Evolutionary conservation across 1,140 invertebrate species (phyloP).

Genomic region (Phymastichus coffea): DNA sequence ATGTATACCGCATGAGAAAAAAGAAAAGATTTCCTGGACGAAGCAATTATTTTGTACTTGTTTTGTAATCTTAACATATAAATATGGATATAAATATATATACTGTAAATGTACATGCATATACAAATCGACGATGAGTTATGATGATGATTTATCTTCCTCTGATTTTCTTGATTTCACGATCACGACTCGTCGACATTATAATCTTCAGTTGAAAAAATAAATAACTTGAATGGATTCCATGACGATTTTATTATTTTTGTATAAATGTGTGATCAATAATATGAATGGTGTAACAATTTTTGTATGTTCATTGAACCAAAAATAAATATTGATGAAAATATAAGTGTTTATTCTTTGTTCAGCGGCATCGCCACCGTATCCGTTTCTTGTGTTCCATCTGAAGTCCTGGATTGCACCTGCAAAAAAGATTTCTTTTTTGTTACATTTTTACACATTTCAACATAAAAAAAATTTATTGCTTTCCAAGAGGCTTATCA

Average conservation of each 20-base stretch:
- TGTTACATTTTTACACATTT: no score
- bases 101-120: constrained; percentile 27
- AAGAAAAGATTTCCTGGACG: constrained; percentile 24
- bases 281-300: constrained; percentile 58
- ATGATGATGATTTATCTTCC: neutral
- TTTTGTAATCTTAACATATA: constrained; percentile 48
- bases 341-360: constrained; percentile 31
- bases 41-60: constrained; percentile 50
- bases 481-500: no score
- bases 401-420: neutral
- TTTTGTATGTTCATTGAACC: constrained; percentile 60
- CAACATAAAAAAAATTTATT: no score
- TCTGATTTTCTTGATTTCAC: constrained; percentile 3
- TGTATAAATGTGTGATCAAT: constrained; percentile 59
- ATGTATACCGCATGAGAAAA: constrained; percentile 15
- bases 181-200: neutral
- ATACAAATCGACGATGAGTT: constrained; percentile 19
- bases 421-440: constrained; percentile 7
- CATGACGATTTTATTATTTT: constrained; percentile 48
- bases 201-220: no score
- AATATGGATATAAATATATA: constrained; percentile 38
- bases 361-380: constrained; percentile 28
- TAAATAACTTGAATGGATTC: no score
- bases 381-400: constrained; percentile 5
- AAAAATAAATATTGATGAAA: constrained; percentile 59